Evolutionary conservation across 2,888 invertebrate genomes (phyloP).

Genomic region (Calliphora vomitoria): DNA sequence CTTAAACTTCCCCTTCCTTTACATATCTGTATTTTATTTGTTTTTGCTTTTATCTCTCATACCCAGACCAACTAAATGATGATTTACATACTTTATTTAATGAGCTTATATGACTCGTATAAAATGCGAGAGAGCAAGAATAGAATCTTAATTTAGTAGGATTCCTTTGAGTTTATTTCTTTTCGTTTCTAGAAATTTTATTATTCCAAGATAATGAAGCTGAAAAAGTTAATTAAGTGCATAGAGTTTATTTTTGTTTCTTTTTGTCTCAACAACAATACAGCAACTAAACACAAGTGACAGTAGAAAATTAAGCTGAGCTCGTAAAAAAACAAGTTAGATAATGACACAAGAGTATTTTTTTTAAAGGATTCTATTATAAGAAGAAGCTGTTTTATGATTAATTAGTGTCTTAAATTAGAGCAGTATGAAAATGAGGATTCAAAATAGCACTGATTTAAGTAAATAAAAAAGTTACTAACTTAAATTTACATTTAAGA

Average conservation of each 20-base stretch:
- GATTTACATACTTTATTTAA: constrained; percentile 55
- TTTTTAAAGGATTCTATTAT: background rate
- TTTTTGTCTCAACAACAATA: background rate
- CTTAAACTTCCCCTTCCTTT: constrained; percentile 28
- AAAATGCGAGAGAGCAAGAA: constrained; percentile 5
- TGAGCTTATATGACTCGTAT: constrained; percentile 37
- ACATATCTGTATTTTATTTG: background rate
- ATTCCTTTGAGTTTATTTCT: constrained; percentile 15
- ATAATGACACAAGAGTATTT: constrained; percentile 2
- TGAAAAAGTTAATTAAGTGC: constrained; percentile 66
- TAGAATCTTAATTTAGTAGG: constrained; percentile 43
- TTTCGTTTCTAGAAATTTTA: constrained; percentile 16
- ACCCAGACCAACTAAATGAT: constrained; percentile 31
- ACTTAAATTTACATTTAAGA: background rate
- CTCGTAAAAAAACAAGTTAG: constrained; percentile 25
- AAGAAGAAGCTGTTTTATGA: constrained; percentile 6
- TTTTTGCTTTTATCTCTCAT: background rate
- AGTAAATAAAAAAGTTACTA: background rate
- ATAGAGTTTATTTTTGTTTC: constrained; percentile 13
- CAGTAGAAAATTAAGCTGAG: constrained; percentile 37
- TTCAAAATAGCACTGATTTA: background rate
- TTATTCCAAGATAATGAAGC: constrained; percentile 53
- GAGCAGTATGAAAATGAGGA: background rate
- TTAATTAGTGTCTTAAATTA: constrained; percentile 21
- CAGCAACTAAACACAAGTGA: constrained; percentile 1